phyloP scores from a whole-genome alignment of 2,888 invertebrate genomes.

The Chrysolina oricalcia region DNA sequence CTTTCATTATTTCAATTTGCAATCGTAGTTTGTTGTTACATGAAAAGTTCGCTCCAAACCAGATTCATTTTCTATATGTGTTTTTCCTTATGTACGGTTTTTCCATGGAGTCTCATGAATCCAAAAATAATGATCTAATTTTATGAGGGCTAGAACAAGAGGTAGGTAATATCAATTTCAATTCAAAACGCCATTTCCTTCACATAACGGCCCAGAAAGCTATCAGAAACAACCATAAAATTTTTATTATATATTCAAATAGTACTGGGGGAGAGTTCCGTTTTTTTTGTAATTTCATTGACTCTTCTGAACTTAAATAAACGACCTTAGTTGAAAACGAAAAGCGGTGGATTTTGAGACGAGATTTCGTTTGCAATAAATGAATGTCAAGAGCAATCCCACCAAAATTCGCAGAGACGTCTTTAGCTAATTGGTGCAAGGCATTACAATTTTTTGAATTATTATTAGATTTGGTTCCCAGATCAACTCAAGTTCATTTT shows the following conservation, averaged over 20 bases:
- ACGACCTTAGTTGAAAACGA: background rate
- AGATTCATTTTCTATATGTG: background rate
- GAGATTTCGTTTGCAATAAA: background rate
- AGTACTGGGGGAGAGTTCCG: conserved; percentile 11
- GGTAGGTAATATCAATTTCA: conserved; percentile 57
- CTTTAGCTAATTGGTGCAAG: too few species aligned
- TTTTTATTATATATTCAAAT: conserved; percentile 45
- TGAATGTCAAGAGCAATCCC: too few species aligned
- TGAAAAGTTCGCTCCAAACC: background rate
- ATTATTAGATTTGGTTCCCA: too few species aligned
- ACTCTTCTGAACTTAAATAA: background rate
- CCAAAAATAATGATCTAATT: conserved; percentile 43
- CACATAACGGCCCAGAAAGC: conserved; percentile 35
- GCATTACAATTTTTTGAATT: too few species aligned
- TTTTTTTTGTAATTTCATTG: background rate
- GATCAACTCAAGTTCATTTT: too few species aligned
- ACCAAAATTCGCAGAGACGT: too few species aligned
- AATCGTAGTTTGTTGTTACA: too few species aligned
- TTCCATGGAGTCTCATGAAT: background rate
- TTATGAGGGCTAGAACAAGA: conserved; percentile 42
- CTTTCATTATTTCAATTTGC: background rate
- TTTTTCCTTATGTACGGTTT: conserved; percentile 1
- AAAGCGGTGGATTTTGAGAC: background rate
- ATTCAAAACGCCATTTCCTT: conserved; percentile 46
- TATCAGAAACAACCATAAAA: conserved; percentile 45